phyloP scores from a whole-genome alignment of 1,140 invertebrate species.

The Trichogramma pretiosum region DNA sequence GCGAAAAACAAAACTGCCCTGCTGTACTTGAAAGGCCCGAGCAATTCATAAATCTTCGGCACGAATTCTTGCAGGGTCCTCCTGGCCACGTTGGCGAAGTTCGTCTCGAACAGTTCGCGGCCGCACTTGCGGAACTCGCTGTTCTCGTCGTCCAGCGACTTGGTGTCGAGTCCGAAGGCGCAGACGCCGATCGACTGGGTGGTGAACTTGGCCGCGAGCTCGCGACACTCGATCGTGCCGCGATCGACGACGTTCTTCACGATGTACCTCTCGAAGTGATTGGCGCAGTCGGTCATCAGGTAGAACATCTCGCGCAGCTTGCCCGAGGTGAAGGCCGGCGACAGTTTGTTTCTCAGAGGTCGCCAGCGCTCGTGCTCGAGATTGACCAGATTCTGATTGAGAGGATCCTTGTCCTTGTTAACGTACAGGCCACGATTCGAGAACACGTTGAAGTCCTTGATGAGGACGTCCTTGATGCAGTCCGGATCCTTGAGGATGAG shows the following conservation, averaged over 20 bases:
- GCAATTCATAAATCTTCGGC: constrained; percentile 20
- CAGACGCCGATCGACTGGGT: constrained; percentile 50
- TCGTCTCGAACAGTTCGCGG: constrained; percentile 29
- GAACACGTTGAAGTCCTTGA: constrained; percentile 22
- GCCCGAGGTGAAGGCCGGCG: constrained; percentile 43
- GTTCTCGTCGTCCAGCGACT: constrained; percentile 45
- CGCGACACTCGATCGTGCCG: constrained; percentile 19
- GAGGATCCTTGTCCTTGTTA: constrained; percentile 30
- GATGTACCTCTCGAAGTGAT: constrained; percentile 37
- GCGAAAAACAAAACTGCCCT: constrained; percentile 43
- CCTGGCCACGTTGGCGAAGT: constrained; percentile 23
- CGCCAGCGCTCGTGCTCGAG: constrained; percentile 43
- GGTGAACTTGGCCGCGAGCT: constrained; percentile 38
- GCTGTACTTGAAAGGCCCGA: constrained; percentile 24
- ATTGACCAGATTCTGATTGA: constrained; percentile 31
- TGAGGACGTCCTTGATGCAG: constrained; percentile 24
- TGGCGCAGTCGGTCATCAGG: constrained; percentile 32
- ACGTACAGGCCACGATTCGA: constrained; percentile 22
- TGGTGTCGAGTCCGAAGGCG: constrained; percentile 51
- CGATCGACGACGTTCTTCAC: constrained; percentile 4
- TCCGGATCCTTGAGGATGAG: constrained; percentile 20
- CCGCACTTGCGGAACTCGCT: constrained; percentile 45
- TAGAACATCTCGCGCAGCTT: constrained; percentile 46
- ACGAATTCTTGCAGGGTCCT: constrained; percentile 24
- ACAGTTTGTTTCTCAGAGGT: constrained; percentile 42